Evolutionary conservation across 37 sponge, comb jelly and placozoan species (phyloP).

Genomic region (Petrosia ficiformis): DNA sequence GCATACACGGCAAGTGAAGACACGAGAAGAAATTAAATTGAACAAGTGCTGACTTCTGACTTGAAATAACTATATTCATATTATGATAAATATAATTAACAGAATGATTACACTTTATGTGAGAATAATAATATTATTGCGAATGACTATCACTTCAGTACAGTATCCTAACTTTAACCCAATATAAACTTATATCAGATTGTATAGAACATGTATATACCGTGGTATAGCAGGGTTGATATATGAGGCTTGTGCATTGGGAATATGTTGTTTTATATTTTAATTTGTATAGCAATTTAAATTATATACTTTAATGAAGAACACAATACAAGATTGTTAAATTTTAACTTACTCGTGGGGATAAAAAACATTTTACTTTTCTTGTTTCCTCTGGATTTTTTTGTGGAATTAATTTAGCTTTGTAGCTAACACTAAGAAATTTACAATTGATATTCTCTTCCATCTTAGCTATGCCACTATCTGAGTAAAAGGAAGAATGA

Average conservation of each 20-base stretch:
- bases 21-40: constrained; percentile 28
- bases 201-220: no score
- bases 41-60: constrained; percentile 32
- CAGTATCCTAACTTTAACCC: no score
- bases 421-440: constrained; percentile 19
- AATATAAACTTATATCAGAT: no score
- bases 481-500: constrained; percentile 4
- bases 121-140: neutral
- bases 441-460: constrained; percentile 5
- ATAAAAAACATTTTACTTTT: constrained; percentile 44
- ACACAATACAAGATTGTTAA: neutral
- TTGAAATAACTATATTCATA: constrained; percentile 32
- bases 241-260: no score
- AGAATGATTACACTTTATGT: neutral
- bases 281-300: no score
- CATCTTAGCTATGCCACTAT: neutral
- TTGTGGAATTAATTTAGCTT: constrained; percentile 2
- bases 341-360: constrained; percentile 34
- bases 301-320: no score
- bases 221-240: no score
- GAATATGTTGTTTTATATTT: no score
- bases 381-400: neutral
- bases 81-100: neutral
- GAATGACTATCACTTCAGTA: no score
- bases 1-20: constrained; percentile 44